phyloP scores from a whole-genome alignment of 2,797 vertebrate species.

The Girardinus metallicus region DNA sequence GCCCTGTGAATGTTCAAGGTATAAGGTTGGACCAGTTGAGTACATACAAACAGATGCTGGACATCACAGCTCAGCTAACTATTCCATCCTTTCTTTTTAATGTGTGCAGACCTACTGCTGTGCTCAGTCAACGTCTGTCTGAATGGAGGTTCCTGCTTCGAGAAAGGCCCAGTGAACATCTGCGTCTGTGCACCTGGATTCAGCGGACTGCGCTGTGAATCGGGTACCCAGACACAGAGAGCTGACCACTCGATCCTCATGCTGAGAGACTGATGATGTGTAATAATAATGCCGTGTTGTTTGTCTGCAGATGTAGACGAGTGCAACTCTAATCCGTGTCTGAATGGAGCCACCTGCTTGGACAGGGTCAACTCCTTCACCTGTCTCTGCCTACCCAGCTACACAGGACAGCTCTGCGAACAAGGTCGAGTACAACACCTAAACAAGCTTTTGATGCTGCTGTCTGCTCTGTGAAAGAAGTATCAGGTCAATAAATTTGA shows the following conservation, averaged over 20 bases:
- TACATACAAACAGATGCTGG: neutral
- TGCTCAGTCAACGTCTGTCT: conserved; percentile 78
- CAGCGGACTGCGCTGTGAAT: conserved; percentile 87
- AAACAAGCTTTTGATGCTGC: neutral
- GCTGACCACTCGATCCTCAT: neutral
- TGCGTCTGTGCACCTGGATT: conserved; percentile 90
- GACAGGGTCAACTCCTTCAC: conserved; percentile 87
- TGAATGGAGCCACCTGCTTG: conserved; percentile 91
- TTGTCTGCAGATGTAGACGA: conserved; percentile 88
- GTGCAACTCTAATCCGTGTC: conserved; percentile 92
- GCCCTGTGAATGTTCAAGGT: conserved; percentile 66
- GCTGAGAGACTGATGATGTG: conserved; percentile 26
- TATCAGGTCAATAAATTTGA: neutral
- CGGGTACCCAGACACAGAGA: conserved; percentile 75
- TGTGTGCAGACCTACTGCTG: conserved; percentile 28
- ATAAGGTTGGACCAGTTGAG: conserved; percentile 7
- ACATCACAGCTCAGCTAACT: neutral
- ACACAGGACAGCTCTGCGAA: conserved; percentile 87
- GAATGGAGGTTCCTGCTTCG: conserved; percentile 89
- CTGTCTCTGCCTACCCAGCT: conserved; percentile 95
- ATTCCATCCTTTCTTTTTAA: neutral
- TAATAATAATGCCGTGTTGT: conserved; percentile 38
- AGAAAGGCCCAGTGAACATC: conserved; percentile 74
- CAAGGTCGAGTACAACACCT: conserved; percentile 78
- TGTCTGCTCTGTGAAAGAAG: neutral